These are phyloP conservation scores for Cetonia aurata DNA, from an alignment of 2,888 invertebrate genomes.

Conservation along the genomic window DNA sequence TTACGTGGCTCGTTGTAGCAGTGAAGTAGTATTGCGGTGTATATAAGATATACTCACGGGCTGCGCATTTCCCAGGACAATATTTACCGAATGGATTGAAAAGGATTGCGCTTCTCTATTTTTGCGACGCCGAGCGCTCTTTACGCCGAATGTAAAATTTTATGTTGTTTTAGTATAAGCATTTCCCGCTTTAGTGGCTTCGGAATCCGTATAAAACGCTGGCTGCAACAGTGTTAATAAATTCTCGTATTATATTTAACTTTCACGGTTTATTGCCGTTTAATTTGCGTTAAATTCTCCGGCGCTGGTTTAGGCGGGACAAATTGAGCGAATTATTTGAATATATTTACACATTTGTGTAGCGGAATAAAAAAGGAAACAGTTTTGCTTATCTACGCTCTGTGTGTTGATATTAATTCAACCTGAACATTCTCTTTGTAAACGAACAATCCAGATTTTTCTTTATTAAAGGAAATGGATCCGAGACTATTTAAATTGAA, in stretches of 20 bases:
- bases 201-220: conserved; percentile 44
- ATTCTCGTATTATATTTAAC: conserved; percentile 12
- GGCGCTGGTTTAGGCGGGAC: no score
- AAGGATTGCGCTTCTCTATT: conserved; percentile 21
- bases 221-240: conserved; percentile 6
- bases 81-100: conserved; percentile 31
- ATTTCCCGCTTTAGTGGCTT: conserved; percentile 43
- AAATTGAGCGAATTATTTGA: no score
- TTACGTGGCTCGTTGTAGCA: conserved; percentile 2
- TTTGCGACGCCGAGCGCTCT: conserved; percentile 1
- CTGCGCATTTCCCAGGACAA: conserved; percentile 24
- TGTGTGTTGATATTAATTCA: conserved; percentile 1
- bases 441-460: background rate
- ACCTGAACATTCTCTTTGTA: conserved; percentile 18
- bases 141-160: conserved; percentile 25
- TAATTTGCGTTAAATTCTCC: background rate
- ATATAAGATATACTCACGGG: conserved; percentile 15
- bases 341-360: no score
- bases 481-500: conserved; percentile 18
- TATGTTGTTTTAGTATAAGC: conserved; percentile 21
- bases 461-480: conserved; percentile 23
- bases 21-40: background rate
- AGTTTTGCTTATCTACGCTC: no score
- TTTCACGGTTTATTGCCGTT: conserved; percentile 1
- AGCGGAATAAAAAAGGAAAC: no score